Percentiles rank a stretch among this genome's conserved stretches.
Evolutionary conservation across 2,113 vertebrate species (phyloP).

Genomic region (Cyprinodon brontotheroides): DNA sequence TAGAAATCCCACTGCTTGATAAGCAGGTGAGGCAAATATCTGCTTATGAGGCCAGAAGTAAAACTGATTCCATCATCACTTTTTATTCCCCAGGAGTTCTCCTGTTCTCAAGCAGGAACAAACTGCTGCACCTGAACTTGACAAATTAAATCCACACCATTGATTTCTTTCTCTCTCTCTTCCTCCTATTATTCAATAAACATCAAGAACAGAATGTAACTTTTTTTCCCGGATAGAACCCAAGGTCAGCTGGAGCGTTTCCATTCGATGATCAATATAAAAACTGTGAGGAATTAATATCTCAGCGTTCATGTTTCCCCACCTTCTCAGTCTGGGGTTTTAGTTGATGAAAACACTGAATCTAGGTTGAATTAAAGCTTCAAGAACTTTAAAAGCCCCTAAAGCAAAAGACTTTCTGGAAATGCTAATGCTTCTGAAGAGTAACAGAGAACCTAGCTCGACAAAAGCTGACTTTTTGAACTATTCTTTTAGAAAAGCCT

Average conservation of each 20-base stretch:
- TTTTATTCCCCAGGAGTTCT: conserved; percentile 17
- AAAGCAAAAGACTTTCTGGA: background rate
- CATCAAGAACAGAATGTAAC: conserved; percentile 28
- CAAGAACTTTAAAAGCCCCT: background rate
- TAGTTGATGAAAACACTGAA: background rate
- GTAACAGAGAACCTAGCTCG: background rate
- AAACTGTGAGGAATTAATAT: conserved; percentile 11
- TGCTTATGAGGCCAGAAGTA: conserved; percentile 31
- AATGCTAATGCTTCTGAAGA: background rate
- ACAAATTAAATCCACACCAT: conserved; percentile 36
- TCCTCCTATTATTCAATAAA: conserved; percentile 40
- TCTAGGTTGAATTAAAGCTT: background rate
- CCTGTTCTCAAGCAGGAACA: conserved; percentile 2
- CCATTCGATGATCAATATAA: conserved; percentile 9
- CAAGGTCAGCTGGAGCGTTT: conserved; percentile 7
- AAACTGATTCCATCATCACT: conserved; percentile 21
- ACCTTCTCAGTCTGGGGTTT: background rate
- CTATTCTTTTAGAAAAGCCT: background rate
- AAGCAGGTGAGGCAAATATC: conserved; percentile 12
- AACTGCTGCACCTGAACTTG: conserved; percentile 41
- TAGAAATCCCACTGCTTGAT: conserved; percentile 25
- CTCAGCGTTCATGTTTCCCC: background rate
- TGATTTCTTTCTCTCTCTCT: conserved; percentile 20
- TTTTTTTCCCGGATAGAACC: conserved; percentile 44
- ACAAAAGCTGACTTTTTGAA: background rate